Percentiles rank a stretch among this genome's conserved stretches.
Conservation (phyloP, 2,113 vertebrate genomes). For the Anarrhichthys ocellatus region DNA sequence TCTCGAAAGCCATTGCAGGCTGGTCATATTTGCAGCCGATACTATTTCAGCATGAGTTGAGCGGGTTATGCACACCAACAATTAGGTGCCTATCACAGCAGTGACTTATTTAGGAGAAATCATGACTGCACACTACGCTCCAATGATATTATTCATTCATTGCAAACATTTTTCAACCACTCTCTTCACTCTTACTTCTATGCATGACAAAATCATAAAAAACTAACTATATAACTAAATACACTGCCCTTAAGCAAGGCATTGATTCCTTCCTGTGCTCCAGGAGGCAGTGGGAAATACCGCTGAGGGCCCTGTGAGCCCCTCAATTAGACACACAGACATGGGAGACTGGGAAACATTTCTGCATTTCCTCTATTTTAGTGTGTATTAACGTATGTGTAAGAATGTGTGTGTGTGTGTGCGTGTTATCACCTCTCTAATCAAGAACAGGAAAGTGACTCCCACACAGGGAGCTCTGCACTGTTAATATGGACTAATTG, state of each 20-base stretch:
- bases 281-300: slow-evolving; percentile 45
- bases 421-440: slow-evolving; percentile 65
- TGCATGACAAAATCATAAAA: background rate
- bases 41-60: background rate
- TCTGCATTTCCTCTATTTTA: slow-evolving; percentile 69
- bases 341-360: slow-evolving; percentile 75
- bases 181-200: background rate
- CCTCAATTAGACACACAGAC: slow-evolving; percentile 58
- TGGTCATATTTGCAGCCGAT: background rate
- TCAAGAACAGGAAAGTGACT: slow-evolving; percentile 75
- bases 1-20: background rate
- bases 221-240: background rate
- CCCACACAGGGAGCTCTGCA: slow-evolving; percentile 47
- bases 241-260: slow-evolving; percentile 27
- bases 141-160: background rate
- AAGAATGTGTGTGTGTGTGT: slow-evolving; percentile 28
- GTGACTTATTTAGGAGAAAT: background rate
- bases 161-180: background rate
- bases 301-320: slow-evolving; percentile 12
- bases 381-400: slow-evolving; percentile 39
- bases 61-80: background rate
- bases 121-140: background rate
- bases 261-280: slow-evolving; percentile 42
- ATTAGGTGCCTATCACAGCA: background rate
- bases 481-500: slow-evolving; percentile 67